phyloP scores from a whole-genome alignment of 2,797 vertebrate species.

The Lutjanus argentimaculatus region DNA sequence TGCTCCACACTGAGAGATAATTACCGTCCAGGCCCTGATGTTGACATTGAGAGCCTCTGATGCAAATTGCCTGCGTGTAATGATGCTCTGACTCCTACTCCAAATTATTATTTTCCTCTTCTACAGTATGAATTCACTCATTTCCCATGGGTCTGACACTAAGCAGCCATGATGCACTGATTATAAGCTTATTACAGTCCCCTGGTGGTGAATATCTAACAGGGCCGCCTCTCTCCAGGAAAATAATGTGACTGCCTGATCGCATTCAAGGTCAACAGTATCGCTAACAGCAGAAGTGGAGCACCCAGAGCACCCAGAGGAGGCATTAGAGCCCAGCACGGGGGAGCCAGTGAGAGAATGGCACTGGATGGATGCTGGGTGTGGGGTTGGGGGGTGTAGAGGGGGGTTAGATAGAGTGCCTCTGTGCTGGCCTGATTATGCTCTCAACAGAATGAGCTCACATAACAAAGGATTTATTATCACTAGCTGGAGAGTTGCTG shows the following conservation, averaged over 20 bases:
- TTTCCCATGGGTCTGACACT: conserved; percentile 17
- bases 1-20: conserved; percentile 3
- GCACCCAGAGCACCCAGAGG: conserved; percentile 35
- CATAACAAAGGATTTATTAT: conserved; percentile 82
- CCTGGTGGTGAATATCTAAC: conserved; percentile 28
- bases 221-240: not conserved
- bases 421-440: conserved; percentile 75
- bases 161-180: conserved; percentile 22
- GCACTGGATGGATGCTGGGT: conserved; percentile 24
- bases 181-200: conserved; percentile 36
- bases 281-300: conserved; percentile 26
- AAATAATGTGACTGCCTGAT: conserved; percentile 10
- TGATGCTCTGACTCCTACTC: conserved; percentile 19
- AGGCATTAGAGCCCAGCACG: conserved; percentile 27
- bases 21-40: not conserved
- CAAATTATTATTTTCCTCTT: not conserved
- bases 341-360: conserved; percentile 23
- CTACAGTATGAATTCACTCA: not conserved
- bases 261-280: conserved; percentile 45
- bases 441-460: conserved; percentile 78
- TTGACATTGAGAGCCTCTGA: not conserved
- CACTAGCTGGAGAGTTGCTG: conserved; percentile 65
- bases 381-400: conserved; percentile 5
- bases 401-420: conserved; percentile 54
- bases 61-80: conserved; percentile 22